phyloP scores from a whole-genome alignment of 64 coral and sea anemone species.

The Actinia equina region DNA sequence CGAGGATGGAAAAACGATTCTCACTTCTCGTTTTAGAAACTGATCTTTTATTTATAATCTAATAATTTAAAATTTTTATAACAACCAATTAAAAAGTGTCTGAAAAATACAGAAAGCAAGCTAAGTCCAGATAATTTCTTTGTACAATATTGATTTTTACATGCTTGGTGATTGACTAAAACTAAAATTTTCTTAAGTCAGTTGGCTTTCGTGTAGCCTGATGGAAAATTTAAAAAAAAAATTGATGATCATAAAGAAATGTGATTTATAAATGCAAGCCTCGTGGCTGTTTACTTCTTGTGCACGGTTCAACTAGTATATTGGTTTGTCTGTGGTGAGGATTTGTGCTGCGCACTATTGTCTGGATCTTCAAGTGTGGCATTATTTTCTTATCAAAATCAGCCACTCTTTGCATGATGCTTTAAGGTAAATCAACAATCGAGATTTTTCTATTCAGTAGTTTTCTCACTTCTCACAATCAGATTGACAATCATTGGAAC shows the following conservation, averaged over 20 bases:
- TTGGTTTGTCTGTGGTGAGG: slow-evolving; percentile 6
- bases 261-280: not conserved
- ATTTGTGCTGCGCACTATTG: slow-evolving; percentile 9
- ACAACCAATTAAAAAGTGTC: not conserved
- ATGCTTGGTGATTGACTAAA: not conserved
- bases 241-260: not conserved
- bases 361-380: slow-evolving; percentile 10
- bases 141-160: not conserved
- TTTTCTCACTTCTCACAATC: not conserved
- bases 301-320: slow-evolving; percentile 5
- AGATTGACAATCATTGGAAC: not conserved
- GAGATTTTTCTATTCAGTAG: not conserved
- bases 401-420: not conserved
- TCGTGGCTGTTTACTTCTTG: slow-evolving; percentile 3
- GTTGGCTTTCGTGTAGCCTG: too few species aligned
- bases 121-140: slow-evolving; percentile 6
- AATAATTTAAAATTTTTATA: not conserved
- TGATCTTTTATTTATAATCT: slow-evolving; percentile 2
- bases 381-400: not conserved
- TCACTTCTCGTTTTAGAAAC: not conserved
- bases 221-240: too few species aligned
- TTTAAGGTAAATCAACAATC: not conserved
- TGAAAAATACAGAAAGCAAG: not conserved
- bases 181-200: not conserved
- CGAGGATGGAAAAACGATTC: not conserved